Percentiles rank a stretch among this genome's conserved stretches.
Evolutionary conservation across 2,888 invertebrate species (phyloP).

Genomic region (Chloroclystis v-ata): DNA sequence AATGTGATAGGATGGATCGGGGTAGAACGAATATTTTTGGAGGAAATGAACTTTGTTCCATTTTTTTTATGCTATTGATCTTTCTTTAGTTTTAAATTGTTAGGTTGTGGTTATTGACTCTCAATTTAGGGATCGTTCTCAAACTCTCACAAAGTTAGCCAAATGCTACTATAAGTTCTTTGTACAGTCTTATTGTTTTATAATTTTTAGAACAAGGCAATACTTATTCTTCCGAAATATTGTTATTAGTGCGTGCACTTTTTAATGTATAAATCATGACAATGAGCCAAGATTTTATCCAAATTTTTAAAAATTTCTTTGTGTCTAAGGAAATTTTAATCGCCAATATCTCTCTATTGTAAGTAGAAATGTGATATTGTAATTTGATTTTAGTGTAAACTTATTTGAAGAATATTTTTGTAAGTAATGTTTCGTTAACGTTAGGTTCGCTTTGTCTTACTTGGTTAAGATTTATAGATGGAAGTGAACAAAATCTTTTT

Average conservation of each 20-base stretch:
- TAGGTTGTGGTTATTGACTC: slow-evolving; percentile 68
- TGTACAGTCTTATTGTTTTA: slow-evolving; percentile 57
- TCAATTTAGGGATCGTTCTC: slow-evolving; percentile 43
- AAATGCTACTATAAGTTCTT: slow-evolving; percentile 64
- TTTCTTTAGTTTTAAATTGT: slow-evolving; percentile 50
- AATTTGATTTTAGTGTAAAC: slow-evolving; percentile 73
- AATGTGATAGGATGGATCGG: slow-evolving; percentile 65
- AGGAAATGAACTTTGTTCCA: slow-evolving; percentile 53
- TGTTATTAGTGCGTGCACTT: slow-evolving; percentile 53
- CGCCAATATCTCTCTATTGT: slow-evolving; percentile 78
- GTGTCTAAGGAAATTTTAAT: slow-evolving; percentile 48
- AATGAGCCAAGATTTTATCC: slow-evolving; percentile 57
- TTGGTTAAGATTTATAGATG: slow-evolving; percentile 70
- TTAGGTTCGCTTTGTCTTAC: slow-evolving; percentile 73
- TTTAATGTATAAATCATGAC: slow-evolving; percentile 62
- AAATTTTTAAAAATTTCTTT: slow-evolving; percentile 50
- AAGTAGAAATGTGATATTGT: slow-evolving; percentile 80
- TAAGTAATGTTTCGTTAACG: slow-evolving; percentile 68
- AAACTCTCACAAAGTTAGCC: slow-evolving; percentile 66
- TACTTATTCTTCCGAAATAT: slow-evolving; percentile 72
- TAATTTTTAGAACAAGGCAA: slow-evolving; percentile 57
- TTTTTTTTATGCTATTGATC: slow-evolving; percentile 54
- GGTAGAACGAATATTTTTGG: slow-evolving; percentile 60
- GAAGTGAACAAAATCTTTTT: slow-evolving; percentile 68
- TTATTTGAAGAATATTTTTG: slow-evolving; percentile 74